Conservation (phyloP, 2,888 invertebrate genomes). For the Stenolophus ochropezus region DNA sequence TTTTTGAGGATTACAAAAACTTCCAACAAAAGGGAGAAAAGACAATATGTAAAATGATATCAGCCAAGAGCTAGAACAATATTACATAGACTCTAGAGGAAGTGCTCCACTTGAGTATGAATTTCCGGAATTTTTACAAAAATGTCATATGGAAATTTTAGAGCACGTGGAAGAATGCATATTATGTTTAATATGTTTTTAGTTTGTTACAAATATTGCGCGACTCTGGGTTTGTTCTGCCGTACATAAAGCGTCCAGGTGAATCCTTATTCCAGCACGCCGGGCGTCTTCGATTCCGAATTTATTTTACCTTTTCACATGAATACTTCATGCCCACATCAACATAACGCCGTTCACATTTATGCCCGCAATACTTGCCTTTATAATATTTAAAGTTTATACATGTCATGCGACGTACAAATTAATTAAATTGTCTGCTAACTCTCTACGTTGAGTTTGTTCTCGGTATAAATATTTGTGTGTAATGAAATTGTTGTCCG, state of each 20-base stretch:
- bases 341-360: too few species aligned
- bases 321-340: not conserved
- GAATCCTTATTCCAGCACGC: not conserved
- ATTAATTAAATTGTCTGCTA: not conserved
- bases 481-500: not conserved
- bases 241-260: not conserved
- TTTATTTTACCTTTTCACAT: not conserved
- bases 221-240: not conserved
- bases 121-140: not conserved
- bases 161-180: not conserved
- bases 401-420: not conserved
- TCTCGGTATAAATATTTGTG: not conserved
- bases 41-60: not conserved
- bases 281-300: not conserved
- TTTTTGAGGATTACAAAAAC: not conserved
- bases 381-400: too few species aligned
- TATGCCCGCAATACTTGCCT: too few species aligned
- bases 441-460: not conserved
- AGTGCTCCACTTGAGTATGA: not conserved
- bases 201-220: not conserved
- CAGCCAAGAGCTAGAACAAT: not conserved
- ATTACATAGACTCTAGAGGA: not conserved
- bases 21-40: not conserved
- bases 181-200: not conserved
- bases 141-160: not conserved